phyloP scores from a whole-genome alignment of 2,797 vertebrate species.

The Mycteria americana region DNA sequence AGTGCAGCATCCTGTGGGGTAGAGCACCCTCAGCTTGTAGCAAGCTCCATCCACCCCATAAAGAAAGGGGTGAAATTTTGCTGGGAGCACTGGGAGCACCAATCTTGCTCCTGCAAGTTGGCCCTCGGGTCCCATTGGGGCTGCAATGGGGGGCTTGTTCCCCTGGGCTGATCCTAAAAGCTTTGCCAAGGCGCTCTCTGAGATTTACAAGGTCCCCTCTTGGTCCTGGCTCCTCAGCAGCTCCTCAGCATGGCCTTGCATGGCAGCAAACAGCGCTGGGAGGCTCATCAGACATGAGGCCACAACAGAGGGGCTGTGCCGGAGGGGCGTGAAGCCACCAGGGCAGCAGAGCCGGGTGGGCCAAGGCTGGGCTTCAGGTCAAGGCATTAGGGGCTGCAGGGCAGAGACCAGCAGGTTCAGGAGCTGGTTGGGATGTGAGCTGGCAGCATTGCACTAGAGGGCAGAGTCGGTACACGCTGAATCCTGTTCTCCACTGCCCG shows the following conservation, averaged over 20 bases:
- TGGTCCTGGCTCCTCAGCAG: background rate
- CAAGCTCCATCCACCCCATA: accelerated
- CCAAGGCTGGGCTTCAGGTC: background rate
- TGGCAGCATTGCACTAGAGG: background rate
- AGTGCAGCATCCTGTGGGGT: accelerated
- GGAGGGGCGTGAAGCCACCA: background rate
- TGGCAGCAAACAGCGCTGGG: accelerated
- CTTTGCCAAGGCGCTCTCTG: background rate
- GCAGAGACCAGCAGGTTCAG: background rate
- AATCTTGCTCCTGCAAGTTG: background rate
- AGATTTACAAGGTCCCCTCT: background rate
- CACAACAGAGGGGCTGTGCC: background rate
- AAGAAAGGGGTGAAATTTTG: background rate
- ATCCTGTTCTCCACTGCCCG: background rate
- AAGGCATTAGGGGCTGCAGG: too few species aligned
- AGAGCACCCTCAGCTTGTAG: accelerated
- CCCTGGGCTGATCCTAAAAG: background rate
- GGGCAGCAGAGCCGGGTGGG: background rate
- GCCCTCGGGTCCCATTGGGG: accelerated
- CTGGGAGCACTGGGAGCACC: background rate
- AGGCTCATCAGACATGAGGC: background rate
- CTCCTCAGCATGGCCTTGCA: background rate
- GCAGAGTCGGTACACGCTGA: background rate
- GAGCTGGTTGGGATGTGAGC: background rate
- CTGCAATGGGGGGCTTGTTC: accelerated